A percentile compares a stretch with the other conserved stretches of the same genome.
These are phyloP conservation scores for Urocynchramus pylzowi DNA, from an alignment of 2,113 vertebrate species.

Conservation along the genomic window DNA sequence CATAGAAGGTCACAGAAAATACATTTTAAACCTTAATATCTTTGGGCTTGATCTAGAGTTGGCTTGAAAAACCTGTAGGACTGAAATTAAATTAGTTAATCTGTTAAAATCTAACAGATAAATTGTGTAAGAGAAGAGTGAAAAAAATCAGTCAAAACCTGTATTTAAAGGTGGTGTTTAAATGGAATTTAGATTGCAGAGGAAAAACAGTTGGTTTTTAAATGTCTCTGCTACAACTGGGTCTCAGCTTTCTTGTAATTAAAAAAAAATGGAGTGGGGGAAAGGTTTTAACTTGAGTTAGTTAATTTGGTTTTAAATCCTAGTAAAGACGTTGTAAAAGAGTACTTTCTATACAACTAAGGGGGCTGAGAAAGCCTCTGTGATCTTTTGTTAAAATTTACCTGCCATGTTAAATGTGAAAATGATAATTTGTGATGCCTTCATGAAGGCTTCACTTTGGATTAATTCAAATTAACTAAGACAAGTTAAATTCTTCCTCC, in stretches of 20 bases:
- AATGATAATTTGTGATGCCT: background rate
- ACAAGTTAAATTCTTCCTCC: background rate
- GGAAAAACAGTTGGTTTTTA: background rate
- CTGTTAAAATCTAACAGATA: background rate
- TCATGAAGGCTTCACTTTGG: background rate
- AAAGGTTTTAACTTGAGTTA: background rate
- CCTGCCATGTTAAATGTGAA: background rate
- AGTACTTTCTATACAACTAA: background rate
- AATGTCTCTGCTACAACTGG: background rate
- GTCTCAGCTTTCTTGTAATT: background rate
- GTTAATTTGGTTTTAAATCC: background rate
- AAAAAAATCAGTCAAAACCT: background rate
- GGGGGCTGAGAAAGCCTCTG: background rate
- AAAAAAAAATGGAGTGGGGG: background rate
- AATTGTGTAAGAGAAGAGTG: background rate
- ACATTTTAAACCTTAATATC: background rate
- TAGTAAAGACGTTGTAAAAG: background rate
- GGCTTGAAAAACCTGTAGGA: background rate
- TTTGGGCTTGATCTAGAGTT: background rate
- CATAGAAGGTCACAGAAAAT: background rate
- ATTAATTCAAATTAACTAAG: background rate
- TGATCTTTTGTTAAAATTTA: background rate
- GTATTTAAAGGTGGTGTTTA: background rate
- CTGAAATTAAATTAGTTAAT: background rate
- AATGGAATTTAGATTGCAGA: background rate